Evolutionary conservation across 2,113 vertebrate species (phyloP).

Genomic region (Orycteropus afer): DNA sequence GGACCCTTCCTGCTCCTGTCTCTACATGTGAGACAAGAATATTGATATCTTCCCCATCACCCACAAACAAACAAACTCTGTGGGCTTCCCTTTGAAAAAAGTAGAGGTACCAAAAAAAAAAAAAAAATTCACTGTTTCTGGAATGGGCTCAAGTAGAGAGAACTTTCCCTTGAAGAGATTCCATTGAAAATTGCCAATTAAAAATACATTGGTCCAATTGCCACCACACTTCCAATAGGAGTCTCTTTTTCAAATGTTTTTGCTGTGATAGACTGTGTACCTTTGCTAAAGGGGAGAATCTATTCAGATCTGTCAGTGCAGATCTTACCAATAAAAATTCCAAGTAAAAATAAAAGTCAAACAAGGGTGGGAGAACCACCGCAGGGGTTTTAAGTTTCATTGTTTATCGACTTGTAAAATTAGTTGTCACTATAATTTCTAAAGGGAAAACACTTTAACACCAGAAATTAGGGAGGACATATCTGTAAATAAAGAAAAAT

Average conservation of each 20-base stretch:
- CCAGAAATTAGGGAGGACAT: background rate
- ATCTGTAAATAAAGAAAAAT: constrained; percentile 12
- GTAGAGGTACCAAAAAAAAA: background rate
- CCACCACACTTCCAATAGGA: too few species aligned
- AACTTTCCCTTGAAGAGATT: background rate
- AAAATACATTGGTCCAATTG: background rate
- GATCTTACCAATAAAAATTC: constrained; percentile 37
- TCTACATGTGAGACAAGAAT: background rate
- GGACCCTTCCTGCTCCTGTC: background rate
- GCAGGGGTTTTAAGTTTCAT: background rate
- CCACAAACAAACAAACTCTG: background rate
- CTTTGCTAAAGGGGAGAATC: background rate
- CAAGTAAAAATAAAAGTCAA: constrained; percentile 53
- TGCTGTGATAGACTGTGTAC: background rate
- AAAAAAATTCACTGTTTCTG: constrained; percentile 15
- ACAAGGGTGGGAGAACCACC: background rate
- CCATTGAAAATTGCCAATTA: background rate
- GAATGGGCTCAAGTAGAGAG: background rate
- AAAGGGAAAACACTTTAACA: constrained; percentile 18
- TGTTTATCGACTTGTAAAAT: constrained; percentile 41
- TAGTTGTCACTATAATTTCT: constrained; percentile 16
- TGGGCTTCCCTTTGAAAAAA: background rate
- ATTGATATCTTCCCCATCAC: background rate
- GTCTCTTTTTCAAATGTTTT: background rate
- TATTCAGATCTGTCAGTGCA: background rate